phyloP scores from a whole-genome alignment of 2,888 invertebrate species.

The Morinoia aosen region DNA sequence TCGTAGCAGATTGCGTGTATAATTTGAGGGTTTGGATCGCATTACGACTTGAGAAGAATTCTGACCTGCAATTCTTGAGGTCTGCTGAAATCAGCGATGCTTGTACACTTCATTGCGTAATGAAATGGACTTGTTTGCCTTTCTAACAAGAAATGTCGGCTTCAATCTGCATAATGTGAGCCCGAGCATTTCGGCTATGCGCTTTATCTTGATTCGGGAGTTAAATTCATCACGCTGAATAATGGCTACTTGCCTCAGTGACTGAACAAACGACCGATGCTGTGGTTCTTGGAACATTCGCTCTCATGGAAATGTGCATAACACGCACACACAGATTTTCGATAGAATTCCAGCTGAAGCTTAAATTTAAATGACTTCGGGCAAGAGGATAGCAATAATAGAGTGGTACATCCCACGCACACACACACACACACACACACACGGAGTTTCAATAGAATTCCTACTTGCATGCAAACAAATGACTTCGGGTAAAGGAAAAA shows the following conservation, averaged over 20 bases:
- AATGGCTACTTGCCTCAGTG: neutral
- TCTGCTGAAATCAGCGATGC: neutral
- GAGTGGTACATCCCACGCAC: no score
- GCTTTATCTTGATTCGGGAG: neutral
- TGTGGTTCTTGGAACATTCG: neutral
- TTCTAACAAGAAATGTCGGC: neutral
- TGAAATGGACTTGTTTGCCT: constrained; percentile 13
- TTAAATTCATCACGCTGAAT: constrained; percentile 32
- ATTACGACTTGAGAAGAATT: neutral
- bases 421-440: no score
- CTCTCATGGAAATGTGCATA: no score
- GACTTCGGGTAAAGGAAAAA: no score
- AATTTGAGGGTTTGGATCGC: neutral
- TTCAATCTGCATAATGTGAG: constrained; percentile 12
- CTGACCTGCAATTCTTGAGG: neutral
- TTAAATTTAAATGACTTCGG: no score
- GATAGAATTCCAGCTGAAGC: no score
- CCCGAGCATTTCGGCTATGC: neutral
- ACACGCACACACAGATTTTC: no score
- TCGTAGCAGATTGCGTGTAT: neutral
- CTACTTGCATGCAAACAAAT: no score
- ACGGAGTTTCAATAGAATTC: no score
- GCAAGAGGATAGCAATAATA: no score
- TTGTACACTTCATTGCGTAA: neutral
- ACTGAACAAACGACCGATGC: neutral